phyloP scores from a whole-genome alignment of 2,113 vertebrate species.

The Halcyon malimbica region DNA sequence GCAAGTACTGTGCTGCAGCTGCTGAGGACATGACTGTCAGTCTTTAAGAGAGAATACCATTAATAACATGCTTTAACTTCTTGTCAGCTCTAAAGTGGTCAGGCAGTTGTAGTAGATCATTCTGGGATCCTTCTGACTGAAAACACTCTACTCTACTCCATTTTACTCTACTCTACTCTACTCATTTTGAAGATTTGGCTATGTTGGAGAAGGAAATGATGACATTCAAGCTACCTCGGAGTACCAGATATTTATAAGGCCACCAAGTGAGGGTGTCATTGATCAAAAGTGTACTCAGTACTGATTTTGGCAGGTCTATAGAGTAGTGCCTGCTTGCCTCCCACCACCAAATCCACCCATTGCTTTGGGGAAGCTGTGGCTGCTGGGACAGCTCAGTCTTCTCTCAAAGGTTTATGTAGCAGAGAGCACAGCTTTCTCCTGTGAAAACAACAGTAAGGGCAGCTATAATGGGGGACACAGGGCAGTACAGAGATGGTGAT shows the following conservation, averaged over 20 bases:
- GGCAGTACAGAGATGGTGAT: neutral
- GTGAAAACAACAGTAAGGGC: neutral
- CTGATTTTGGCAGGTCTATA: neutral
- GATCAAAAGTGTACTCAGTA: neutral
- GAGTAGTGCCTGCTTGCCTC: neutral
- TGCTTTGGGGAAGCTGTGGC: fast-evolving
- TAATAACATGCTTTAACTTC: neutral
- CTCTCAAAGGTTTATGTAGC: neutral
- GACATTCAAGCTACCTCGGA: neutral
- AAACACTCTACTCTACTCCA: neutral
- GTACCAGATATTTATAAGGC: too few species aligned
- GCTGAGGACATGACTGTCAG: neutral
- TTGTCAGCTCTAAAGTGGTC: too few species aligned
- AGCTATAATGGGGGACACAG: neutral
- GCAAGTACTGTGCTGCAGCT: neutral
- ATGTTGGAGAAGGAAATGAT: neutral
- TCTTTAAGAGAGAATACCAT: neutral
- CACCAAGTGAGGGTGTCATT: too few species aligned
- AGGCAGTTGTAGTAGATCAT: too few species aligned
- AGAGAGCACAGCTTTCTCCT: neutral
- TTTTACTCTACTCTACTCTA: neutral
- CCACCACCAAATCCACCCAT: neutral
- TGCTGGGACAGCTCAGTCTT: neutral
- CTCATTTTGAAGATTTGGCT: neutral
- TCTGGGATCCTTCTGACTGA: neutral